Base-by-base conservation (phyloP, 1,140 invertebrate genomes). In the Eriocheir sinensis region DNA sequence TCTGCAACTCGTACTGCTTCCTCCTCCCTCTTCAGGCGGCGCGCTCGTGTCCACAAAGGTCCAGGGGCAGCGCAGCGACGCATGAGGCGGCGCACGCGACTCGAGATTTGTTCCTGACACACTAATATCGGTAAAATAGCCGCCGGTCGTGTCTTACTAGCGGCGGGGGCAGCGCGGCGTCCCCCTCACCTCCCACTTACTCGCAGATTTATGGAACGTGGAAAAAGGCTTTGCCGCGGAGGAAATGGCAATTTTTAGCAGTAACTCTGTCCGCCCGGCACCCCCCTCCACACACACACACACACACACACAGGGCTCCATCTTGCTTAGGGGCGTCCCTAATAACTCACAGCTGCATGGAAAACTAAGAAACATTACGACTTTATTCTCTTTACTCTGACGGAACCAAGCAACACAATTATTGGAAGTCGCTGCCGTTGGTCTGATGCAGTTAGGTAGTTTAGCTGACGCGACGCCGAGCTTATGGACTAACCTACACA, bases 181-280 rank as follows among this genome's bases (percentile, higher is more conserved):
- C 48, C 41, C 81, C 40, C 21, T 89, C 48, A 89, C 88, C 41
- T 89, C 88, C 88, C 41, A 89, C 88, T 89, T 89, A 89, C 40
- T n/a, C 36, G 81, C 0, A 30, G 88, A 89, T 89, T 89, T 89
- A 89, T 89, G 88, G 36, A 48, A 44, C 12, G 40, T 41, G 88
- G 88, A 48, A 44, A 32, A 44, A 32, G 88, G 30, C 30, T 48
- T 48, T 44, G 40, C 88, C 30, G 34, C 15, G 30, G 32, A 44
- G 88, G 48, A 89, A 89, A 89, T 48, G 30, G 36, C 88, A 89
- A 89, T 89, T 89, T 40, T 89, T 89, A 89, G 36, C 88, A 89
- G 36, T 89, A 89, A 89, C 36, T 89, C 88, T 89, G 60, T 4
- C 21, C 60, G 8, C 60, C 60, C 9, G 60, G 60, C 60, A 72